Percentiles rank a stretch among this genome's conserved stretches.
These are phyloP conservation scores for Loriculus beryllinus DNA, from an alignment of 2,797 vertebrate species.

Conservation along the genomic window DNA sequence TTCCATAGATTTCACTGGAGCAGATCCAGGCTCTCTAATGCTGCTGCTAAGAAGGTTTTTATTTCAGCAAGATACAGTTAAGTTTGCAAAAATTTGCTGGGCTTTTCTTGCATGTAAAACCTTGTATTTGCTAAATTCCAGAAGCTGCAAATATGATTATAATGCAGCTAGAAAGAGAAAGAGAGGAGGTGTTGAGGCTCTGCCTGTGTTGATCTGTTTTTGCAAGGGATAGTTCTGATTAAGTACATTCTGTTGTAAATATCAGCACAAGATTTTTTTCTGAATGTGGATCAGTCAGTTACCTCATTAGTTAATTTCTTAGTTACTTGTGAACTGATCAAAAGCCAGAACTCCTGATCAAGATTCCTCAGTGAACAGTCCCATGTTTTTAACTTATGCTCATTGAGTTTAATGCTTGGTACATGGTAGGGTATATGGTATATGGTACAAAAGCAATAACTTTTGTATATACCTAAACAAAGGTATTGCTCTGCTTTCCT, in stretches of 20 bases:
- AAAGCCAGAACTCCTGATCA: neutral
- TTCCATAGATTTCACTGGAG: neutral
- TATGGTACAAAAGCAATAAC: neutral
- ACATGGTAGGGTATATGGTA: fast-evolving
- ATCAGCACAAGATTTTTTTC: neutral
- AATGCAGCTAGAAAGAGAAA: neutral
- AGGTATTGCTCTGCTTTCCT: neutral
- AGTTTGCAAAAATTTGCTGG: neutral
- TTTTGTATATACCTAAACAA: neutral
- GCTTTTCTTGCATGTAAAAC: neutral
- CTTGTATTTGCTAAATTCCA: neutral
- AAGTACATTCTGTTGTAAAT: neutral
- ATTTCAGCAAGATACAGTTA: neutral
- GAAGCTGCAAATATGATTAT: neutral
- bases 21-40: neutral
- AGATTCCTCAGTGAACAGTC: neutral
- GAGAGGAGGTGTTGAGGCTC: neutral
- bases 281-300: neutral
- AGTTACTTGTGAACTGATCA: neutral
- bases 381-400: neutral
- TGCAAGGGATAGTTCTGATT: neutral
- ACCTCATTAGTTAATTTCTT: neutral
- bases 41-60: slow-evolving; percentile 14
- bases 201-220: neutral
- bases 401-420: neutral